Conservation (phyloP, 2,113 vertebrate species). For the Eulacestoma nigropectus region DNA sequence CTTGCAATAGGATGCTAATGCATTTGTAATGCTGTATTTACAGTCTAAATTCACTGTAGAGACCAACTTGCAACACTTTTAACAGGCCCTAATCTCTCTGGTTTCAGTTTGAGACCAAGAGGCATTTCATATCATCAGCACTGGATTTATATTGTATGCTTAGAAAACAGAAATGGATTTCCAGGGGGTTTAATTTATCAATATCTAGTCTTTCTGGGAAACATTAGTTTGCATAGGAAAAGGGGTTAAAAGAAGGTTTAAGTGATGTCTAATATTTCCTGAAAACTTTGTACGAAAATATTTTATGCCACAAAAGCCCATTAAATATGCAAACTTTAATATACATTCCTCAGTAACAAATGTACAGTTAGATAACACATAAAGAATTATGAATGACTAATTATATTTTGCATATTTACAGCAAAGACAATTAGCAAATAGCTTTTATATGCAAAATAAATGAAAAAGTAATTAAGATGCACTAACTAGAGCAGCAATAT, state of each 20-base stretch:
- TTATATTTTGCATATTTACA: conserved; percentile 87
- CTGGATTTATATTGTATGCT: conserved; percentile 19
- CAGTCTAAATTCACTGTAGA: neutral
- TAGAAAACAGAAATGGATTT: conserved; percentile 43
- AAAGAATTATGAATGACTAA: conserved; percentile 86
- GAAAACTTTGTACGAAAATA: conserved; percentile 73
- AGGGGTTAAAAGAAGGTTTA: conserved; percentile 66
- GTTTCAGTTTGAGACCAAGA: conserved; percentile 52
- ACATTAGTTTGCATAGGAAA: conserved; percentile 65
- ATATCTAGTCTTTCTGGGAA: conserved; percentile 44
- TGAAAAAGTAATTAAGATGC: conserved; percentile 89
- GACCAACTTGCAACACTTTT: conserved; percentile 10
- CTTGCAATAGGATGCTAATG: neutral
- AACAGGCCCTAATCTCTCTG: conserved; percentile 44
- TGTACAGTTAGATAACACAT: conserved; percentile 85
- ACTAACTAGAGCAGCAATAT: conserved; percentile 83
- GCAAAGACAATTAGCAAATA: conserved; percentile 87
- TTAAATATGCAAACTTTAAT: conserved; percentile 83
- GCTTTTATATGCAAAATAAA: conserved; percentile 90
- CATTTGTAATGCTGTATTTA: neutral
- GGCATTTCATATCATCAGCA: conserved; percentile 10
- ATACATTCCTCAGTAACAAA: conserved; percentile 82
- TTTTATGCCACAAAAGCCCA: conserved; percentile 65
- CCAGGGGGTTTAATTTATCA: conserved; percentile 28
- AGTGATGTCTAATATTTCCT: conserved; percentile 66